Evolutionary conservation across 2,113 vertebrate genomes (phyloP).

Genomic region (Eulemur macaco): DNA sequence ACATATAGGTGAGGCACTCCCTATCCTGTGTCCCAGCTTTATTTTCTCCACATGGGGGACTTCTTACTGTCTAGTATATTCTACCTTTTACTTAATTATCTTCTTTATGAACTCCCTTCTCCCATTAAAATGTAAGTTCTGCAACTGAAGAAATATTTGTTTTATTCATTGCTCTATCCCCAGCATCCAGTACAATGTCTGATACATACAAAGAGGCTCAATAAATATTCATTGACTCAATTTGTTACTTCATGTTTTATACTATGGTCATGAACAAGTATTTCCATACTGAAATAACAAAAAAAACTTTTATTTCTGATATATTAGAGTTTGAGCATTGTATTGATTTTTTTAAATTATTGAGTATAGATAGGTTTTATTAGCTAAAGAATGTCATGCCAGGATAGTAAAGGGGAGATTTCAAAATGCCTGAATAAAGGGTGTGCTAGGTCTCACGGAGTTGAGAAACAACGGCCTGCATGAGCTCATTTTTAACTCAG

Average conservation of each 20-base stretch:
- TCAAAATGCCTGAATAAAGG: not conserved
- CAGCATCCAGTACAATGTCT: not conserved
- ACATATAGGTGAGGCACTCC: not conserved
- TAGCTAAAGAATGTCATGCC: not conserved
- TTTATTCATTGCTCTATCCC: not conserved
- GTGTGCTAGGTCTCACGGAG: not conserved
- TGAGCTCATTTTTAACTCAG: not conserved
- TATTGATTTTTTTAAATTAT: not conserved
- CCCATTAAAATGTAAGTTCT: not conserved
- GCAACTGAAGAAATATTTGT: not conserved
- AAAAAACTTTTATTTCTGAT: not conserved
- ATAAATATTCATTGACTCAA: not conserved
- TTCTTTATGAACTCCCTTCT: not conserved
- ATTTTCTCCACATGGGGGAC: not conserved
- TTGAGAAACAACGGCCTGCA: not conserved
- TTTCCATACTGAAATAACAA: not conserved
- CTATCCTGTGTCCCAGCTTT: not conserved
- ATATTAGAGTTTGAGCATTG: not conserved
- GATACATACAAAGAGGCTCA: not conserved
- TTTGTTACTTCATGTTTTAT: not conserved
- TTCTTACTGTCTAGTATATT: not conserved
- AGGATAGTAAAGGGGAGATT: not conserved
- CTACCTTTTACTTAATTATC: not conserved
- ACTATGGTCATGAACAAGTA: not conserved
- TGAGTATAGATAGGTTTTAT: not conserved